Percentiles rank a stretch among this genome's conserved stretches.
These are phyloP conservation scores for Melanotaenia parkinsoni DNA, from an alignment of 2,797 vertebrate genomes.

Conservation along the genomic window DNA sequence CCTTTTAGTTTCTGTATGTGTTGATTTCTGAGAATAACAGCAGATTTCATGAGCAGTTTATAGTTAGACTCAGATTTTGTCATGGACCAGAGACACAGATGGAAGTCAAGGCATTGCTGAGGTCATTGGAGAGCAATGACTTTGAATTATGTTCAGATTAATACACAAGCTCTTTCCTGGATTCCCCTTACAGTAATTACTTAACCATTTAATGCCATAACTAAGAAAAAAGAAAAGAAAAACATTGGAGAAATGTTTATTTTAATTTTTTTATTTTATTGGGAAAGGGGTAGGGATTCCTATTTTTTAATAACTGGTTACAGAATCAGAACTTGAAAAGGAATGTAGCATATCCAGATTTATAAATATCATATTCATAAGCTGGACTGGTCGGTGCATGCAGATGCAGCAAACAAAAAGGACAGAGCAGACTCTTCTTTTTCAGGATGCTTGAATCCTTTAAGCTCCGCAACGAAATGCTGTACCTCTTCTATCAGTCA, in stretches of 20 bases:
- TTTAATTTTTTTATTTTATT: background rate
- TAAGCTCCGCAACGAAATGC: no score
- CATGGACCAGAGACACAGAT: slow-evolving; percentile 45
- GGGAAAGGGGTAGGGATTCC: no score
- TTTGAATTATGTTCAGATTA: slow-evolving; percentile 3
- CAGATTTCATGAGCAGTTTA: slow-evolving; percentile 18
- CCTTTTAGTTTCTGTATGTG: background rate
- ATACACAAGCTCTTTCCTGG: slow-evolving; percentile 14
- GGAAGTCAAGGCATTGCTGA: slow-evolving; percentile 3
- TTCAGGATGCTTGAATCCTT: no score
- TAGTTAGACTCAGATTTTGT: slow-evolving; percentile 26
- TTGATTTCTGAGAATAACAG: slow-evolving; percentile 6
- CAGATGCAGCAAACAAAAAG: no score
- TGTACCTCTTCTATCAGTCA: no score
- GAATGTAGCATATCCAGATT: background rate
- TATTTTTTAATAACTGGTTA: background rate
- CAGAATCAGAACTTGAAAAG: background rate
- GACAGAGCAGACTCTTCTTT: no score
- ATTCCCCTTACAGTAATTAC: background rate
- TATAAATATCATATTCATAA: no score
- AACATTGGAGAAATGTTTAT: background rate
- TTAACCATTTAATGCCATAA: background rate
- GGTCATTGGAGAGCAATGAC: slow-evolving; percentile 5
- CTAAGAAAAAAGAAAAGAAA: background rate
- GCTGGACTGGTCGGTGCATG: no score